These are phyloP conservation scores for Drosophila nigritarsus DNA, from an alignment of 2,888 invertebrate species.

Conservation along the genomic window DNA sequence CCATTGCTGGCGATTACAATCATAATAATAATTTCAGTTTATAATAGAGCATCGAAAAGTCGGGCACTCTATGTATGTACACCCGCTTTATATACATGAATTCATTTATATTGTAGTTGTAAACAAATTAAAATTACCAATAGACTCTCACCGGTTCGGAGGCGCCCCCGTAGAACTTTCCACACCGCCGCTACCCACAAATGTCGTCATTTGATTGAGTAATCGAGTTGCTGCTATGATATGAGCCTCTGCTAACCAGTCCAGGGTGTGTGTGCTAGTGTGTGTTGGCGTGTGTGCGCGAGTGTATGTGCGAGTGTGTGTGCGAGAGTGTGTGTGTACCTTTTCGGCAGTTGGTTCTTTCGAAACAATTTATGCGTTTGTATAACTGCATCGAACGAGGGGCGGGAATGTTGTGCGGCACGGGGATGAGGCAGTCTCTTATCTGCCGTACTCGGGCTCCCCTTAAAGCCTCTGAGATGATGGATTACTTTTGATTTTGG, in stretches of 20 bases:
- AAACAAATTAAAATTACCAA: slow-evolving; percentile 77
- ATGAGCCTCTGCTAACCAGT: slow-evolving; percentile 44
- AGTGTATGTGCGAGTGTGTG: not conserved
- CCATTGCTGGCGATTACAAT: too few relatives aligned
- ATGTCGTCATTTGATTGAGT: slow-evolving; percentile 67
- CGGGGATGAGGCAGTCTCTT: slow-evolving; percentile 37
- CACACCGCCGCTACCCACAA: slow-evolving; percentile 8
- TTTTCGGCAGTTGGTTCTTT: slow-evolving; percentile 45
- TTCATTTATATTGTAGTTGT: slow-evolving; percentile 71
- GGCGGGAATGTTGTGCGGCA: slow-evolving; percentile 25
- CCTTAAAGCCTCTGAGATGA: slow-evolving; percentile 75
- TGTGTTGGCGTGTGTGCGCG: too few relatives aligned
- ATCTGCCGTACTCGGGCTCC: slow-evolving; percentile 69
- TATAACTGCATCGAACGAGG: slow-evolving; percentile 38
- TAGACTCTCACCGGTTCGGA: slow-evolving; percentile 40
- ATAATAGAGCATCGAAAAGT: slow-evolving; percentile 15
- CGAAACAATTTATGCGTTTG: slow-evolving; percentile 75
- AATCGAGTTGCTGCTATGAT: slow-evolving; percentile 70
- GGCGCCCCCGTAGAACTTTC: slow-evolving; percentile 15
- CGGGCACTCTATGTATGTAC: not conserved
- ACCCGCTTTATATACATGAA: not conserved
- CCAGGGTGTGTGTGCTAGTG: not conserved
- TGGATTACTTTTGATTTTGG: slow-evolving; percentile 79
- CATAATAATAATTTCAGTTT: not conserved
- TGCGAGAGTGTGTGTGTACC: not conserved